A percentile compares a stretch with the other conserved stretches of the same genome.
Conservation (phyloP, 2,797 vertebrate genomes). For the Dendrocincla fuliginosa region DNA sequence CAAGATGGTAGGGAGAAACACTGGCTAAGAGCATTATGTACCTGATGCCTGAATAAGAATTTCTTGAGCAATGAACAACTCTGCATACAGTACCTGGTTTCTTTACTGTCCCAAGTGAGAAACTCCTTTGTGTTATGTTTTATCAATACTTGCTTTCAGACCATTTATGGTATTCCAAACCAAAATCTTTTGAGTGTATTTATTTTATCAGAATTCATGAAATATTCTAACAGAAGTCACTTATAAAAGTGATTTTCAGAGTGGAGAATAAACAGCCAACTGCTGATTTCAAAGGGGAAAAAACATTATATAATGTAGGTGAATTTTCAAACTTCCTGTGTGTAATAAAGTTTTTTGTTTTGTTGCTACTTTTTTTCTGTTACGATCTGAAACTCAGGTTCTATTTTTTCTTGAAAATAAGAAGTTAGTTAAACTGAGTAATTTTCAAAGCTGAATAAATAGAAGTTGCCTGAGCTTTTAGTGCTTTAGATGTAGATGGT, state of each 20-base stretch:
- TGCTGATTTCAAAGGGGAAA: neutral
- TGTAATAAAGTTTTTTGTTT: neutral
- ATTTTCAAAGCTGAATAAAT: neutral
- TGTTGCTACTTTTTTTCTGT: neutral
- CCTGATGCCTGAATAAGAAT: neutral
- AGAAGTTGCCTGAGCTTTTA: neutral
- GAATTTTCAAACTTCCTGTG: neutral
- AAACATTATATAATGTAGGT: neutral
- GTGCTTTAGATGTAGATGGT: neutral
- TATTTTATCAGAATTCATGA: neutral
- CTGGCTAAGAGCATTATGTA: neutral
- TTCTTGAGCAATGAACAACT: neutral
- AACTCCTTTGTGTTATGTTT: neutral
- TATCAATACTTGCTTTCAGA: neutral
- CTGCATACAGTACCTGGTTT: neutral
- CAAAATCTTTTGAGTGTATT: neutral
- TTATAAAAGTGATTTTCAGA: neutral
- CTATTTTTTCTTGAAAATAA: neutral
- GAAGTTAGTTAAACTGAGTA: neutral
- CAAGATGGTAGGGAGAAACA: neutral
- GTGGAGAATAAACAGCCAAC: neutral
- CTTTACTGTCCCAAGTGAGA: neutral
- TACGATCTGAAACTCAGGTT: neutral
- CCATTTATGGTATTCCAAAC: neutral
- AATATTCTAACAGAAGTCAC: neutral